A percentile compares a stretch with the other conserved stretches of the same genome.
These are phyloP conservation scores for Ciconia boyciana DNA, from an alignment of 2,113 vertebrate species.

Conservation along the genomic window DNA sequence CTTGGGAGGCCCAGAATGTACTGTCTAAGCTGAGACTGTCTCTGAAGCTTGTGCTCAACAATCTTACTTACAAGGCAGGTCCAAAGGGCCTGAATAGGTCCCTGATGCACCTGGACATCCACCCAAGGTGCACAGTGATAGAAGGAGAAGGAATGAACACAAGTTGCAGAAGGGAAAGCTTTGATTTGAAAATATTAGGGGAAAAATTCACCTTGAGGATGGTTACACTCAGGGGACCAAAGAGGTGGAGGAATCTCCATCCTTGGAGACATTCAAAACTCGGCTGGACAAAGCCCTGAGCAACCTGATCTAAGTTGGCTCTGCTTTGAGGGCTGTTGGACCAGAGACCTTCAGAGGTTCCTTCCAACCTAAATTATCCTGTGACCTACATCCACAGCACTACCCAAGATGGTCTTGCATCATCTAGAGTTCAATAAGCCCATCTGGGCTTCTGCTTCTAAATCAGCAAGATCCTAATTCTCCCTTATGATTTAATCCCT, in stretches of 20 bases:
- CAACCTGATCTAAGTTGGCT: background rate
- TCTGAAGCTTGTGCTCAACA: background rate
- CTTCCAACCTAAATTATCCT: background rate
- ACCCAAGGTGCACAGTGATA: background rate
- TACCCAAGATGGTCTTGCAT: background rate
- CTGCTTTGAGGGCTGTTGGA: background rate
- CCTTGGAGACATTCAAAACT: background rate
- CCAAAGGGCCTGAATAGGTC: background rate
- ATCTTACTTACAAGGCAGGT: background rate
- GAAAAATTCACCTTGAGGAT: background rate
- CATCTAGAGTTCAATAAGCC: background rate
- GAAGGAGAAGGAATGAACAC: background rate
- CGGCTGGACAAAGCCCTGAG: background rate
- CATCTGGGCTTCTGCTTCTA: slow-evolving; percentile 16
- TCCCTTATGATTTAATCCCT: slow-evolving; percentile 27
- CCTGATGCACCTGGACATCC: background rate
- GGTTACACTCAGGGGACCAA: background rate
- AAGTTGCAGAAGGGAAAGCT: background rate
- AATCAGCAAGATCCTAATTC: background rate
- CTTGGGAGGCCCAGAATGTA: background rate
- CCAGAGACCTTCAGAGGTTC: background rate
- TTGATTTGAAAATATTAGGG: background rate
- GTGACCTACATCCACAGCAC: background rate
- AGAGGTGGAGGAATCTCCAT: background rate
- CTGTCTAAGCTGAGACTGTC: background rate